phyloP scores from a whole-genome alignment of 2,113 vertebrate genomes.

The Phylloscopus trochilus region DNA sequence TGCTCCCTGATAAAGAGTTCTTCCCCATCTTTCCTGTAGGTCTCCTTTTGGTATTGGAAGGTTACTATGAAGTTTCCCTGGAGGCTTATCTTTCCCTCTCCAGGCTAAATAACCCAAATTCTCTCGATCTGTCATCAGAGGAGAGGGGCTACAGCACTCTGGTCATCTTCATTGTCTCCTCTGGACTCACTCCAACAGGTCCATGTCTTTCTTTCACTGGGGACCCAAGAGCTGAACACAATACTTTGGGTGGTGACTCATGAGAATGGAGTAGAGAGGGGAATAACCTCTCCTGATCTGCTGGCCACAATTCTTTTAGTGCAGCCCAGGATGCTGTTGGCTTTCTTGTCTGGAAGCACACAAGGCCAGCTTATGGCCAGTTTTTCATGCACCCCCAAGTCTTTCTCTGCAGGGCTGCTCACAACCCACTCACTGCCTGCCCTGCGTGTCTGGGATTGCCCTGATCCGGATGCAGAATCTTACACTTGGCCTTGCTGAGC shows the following conservation, averaged over 20 bases:
- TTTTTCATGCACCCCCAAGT: not conserved
- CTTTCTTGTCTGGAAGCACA: not conserved
- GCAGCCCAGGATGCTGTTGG: not conserved
- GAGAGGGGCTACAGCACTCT: not conserved
- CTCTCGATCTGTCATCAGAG: not conserved
- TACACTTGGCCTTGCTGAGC: not conserved
- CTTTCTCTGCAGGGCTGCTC: not conserved
- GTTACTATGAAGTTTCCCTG: not conserved
- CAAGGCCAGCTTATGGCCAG: not conserved
- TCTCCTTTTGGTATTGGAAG: not conserved
- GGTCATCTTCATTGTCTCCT: not conserved
- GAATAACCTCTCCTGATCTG: not conserved
- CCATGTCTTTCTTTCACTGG: not conserved
- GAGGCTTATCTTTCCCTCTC: not conserved
- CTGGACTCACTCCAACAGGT: not conserved
- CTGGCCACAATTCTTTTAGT: not conserved
- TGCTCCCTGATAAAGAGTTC: not conserved
- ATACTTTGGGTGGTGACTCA: not conserved
- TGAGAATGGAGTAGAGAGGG: not conserved
- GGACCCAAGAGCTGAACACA: not conserved
- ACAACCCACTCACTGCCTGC: not conserved
- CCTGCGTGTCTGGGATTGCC: not conserved
- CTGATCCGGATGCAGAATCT: not conserved
- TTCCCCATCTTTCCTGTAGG: not conserved
- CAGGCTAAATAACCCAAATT: not conserved